Percentiles rank a stretch among this genome's conserved stretches.
These are phyloP conservation scores for Manis javanica DNA, from an alignment of 2,797 vertebrate genomes.

Conservation along the genomic window DNA sequence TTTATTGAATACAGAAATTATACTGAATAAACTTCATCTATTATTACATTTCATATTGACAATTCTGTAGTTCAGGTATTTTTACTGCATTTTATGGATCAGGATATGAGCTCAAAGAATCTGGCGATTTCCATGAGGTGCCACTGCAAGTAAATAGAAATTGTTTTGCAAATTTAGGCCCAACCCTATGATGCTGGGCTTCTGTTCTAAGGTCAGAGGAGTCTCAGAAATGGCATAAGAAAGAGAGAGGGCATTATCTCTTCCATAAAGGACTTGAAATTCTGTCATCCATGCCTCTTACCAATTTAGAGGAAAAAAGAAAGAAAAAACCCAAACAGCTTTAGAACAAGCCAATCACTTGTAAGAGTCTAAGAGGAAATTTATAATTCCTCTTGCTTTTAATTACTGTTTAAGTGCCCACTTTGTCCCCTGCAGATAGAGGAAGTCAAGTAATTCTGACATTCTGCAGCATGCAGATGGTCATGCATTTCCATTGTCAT, in stretches of 20 bases:
- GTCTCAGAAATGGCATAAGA: background rate
- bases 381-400: background rate
- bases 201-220: background rate
- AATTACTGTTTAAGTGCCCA: background rate
- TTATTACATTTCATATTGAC: background rate
- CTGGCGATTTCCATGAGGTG: background rate
- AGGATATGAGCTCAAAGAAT: background rate
- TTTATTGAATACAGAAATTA: background rate
- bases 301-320: background rate
- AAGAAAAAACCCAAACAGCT: background rate
- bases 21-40: background rate
- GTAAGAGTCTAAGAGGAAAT: background rate
- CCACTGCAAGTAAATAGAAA: background rate
- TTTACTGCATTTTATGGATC: background rate
- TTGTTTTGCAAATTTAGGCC: background rate
- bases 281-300: background rate
- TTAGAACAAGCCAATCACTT: slow-evolving; percentile 40
- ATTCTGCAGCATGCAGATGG: background rate
- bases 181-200: background rate
- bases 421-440: slow-evolving; percentile 22
- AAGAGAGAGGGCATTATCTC: background rate
- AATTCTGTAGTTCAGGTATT: background rate
- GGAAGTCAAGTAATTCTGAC: slow-evolving; percentile 27
- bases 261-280: background rate
- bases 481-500: background rate